These are phyloP conservation scores for Capreolus pygargus DNA, from an alignment of 2,113 vertebrate genomes.

Conservation along the genomic window DNA sequence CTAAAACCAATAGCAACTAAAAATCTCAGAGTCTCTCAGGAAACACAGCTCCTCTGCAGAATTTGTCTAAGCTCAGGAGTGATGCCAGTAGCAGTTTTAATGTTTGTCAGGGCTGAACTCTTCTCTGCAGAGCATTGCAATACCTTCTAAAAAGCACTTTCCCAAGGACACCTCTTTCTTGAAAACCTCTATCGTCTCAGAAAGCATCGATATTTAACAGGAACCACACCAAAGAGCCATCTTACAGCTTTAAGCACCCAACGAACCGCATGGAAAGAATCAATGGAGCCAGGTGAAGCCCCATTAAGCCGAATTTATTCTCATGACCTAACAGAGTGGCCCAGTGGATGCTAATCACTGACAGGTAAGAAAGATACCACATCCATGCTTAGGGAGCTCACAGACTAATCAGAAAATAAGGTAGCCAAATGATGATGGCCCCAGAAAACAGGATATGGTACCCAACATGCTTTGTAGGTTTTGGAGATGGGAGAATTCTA, in stretches of 20 bases:
- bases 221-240: neutral
- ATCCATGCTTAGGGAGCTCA: neutral
- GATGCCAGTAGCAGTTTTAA: neutral
- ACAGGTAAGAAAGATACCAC: neutral
- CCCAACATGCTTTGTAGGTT: rapidly evolving
- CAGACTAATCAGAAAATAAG: neutral
- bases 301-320: neutral
- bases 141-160: neutral
- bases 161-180: neutral
- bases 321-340: neutral
- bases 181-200: neutral
- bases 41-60: neutral
- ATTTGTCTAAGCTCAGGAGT: neutral
- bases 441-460: too few relatives aligned
- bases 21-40: neutral
- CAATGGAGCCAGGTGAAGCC: neutral
- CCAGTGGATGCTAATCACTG: neutral
- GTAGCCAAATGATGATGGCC: neutral
- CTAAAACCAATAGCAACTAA: neutral
- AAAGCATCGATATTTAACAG: neutral
- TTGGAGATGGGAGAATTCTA: neutral
- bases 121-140: neutral
- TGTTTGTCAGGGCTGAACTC: neutral
- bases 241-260: neutral
- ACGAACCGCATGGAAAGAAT: neutral